phyloP scores from a whole-genome alignment of 2,797 vertebrate species.

The Squalus acanthias region DNA sequence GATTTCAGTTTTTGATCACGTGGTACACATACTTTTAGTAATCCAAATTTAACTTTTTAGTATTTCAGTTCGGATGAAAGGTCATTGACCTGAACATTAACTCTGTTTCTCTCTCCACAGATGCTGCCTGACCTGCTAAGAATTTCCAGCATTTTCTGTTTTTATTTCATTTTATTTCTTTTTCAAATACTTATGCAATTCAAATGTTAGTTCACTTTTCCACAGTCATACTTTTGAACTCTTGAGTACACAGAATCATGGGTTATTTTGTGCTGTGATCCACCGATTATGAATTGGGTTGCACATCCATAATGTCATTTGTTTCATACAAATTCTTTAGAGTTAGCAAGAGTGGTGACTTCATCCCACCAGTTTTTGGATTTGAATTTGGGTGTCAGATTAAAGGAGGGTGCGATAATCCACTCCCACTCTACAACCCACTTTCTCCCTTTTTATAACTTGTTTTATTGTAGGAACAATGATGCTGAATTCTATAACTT shows the following conservation, averaged over 20 bases:
- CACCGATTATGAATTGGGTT: not conserved
- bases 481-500: not conserved
- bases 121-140: too few species aligned
- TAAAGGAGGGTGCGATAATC: not conserved
- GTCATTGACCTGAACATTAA: too few species aligned
- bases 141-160: too few species aligned
- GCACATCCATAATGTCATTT: not conserved
- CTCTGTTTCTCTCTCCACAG: too few species aligned
- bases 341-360: not conserved
- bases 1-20: not conserved
- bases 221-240: not conserved
- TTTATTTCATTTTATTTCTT: too few species aligned
- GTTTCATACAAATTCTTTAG: not conserved
- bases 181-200: too few species aligned
- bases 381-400: not conserved
- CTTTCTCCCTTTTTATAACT: not conserved
- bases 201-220: too few species aligned
- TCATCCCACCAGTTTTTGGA: not conserved
- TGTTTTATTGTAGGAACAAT: not conserved
- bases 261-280: not conserved
- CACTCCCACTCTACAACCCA: not conserved
- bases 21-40: not conserved
- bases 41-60: not conserved
- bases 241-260: not conserved
- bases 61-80: too few species aligned